These are phyloP conservation scores for Petrophora chlorosata DNA, from an alignment of 2,888 invertebrate genomes.

Conservation along the genomic window DNA sequence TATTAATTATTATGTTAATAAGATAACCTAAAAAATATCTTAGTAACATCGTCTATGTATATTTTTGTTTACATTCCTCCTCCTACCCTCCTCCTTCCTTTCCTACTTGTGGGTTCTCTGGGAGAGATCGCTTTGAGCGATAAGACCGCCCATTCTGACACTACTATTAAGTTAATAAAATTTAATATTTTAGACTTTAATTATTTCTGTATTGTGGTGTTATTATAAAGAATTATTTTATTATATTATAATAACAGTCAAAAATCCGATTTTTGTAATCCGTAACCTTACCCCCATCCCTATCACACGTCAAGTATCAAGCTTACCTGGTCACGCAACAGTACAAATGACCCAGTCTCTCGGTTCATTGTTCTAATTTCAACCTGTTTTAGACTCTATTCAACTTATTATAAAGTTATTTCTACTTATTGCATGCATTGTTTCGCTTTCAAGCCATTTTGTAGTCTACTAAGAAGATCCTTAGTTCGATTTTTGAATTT, in stretches of 20 bases:
- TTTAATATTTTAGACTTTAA: too few relatives aligned
- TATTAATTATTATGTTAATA: too few relatives aligned
- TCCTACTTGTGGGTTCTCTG: too few relatives aligned
- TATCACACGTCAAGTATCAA: slow-evolving; percentile 2
- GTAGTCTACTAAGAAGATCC: background rate
- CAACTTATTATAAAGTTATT: slow-evolving; percentile 5
- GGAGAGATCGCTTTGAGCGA: too few relatives aligned
- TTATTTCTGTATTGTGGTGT: background rate
- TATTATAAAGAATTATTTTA: background rate
- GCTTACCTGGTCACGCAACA: slow-evolving; percentile 15
- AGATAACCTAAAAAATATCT: too few relatives aligned
- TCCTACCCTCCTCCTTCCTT: too few relatives aligned
- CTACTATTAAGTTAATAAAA: too few relatives aligned
- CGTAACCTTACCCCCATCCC: background rate
- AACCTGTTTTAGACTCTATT: slow-evolving; percentile 14
- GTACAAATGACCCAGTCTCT: slow-evolving; percentile 10
- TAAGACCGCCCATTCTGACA: too few relatives aligned
- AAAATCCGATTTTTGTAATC: background rate
- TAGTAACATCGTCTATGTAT: too few relatives aligned
- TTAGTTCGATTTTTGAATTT: slow-evolving; percentile 2
- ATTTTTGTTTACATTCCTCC: too few relatives aligned
- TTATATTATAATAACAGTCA: background rate
- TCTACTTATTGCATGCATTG: background rate
- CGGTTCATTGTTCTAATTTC: slow-evolving; percentile 15
- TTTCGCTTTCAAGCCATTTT: background rate